Evolutionary conservation across 2,113 vertebrate species (phyloP), one percentile per base, ranked within the genome.

Genomic region (Sphyrna mokarran): DNA sequence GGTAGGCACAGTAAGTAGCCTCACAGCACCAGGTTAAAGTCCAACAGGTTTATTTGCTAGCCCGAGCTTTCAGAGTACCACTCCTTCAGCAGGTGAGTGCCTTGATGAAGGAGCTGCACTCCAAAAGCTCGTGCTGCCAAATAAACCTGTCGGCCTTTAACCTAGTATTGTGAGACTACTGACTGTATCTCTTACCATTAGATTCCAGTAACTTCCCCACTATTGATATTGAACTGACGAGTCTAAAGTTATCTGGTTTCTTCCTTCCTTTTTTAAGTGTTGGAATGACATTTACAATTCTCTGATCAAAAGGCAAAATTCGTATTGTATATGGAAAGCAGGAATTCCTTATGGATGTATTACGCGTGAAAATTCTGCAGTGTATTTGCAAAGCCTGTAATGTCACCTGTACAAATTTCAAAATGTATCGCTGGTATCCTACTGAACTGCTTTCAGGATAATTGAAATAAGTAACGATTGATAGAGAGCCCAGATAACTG

Each of bases 231-330:
- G 20, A 66, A 8, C 89, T 7, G 33, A 9, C 11, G 54, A 13
- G 29, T 33, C 26, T 89, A 33, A 20, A 89, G 86, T 14, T 89
- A 5, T 33, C 33, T 93, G 61, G 37, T 93, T 43, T 93, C 33
- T 37, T n/a, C 61, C n/a, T 18, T n/a, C 89, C 18, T 93, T 93
- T 93, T 16, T 93, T 93, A 83, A 80, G 18, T 93, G n/a, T 68
- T 93, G 33, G 11, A 66, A 18, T 66, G 58, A 37, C n/a, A 37
- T 37, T 66, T 66, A 8, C 61, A 93, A 22, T 68, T 66, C 63
- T 37, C 16, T n/a, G 66, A 66, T 93, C 6, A 0, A 3, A 66
- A 68, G 61, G 89, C 89, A 93, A 33, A 66, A 66, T 68, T 63
- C 6, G 18, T 91, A 13, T 58, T 11, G 3, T 26, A 18, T 61